Conservation (phyloP, 2,113 vertebrate genomes). For the Psittacula cyanocephala region DNA sequence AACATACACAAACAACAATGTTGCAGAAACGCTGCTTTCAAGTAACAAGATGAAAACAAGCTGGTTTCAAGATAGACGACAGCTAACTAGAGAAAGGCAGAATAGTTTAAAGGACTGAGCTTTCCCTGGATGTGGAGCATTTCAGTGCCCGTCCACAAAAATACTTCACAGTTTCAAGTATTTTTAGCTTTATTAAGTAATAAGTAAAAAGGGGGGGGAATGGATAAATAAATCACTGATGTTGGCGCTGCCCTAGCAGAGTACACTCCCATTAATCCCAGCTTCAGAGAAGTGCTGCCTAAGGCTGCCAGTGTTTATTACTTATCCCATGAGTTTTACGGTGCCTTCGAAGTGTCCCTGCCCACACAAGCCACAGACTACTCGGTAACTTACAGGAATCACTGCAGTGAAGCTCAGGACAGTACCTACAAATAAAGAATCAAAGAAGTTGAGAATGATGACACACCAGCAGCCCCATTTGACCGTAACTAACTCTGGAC, state of each 20-base stretch:
- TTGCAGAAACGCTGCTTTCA: background rate
- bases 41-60: background rate
- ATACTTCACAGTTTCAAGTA: background rate
- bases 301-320: background rate
- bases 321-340: background rate
- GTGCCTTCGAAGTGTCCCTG: background rate
- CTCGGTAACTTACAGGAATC: background rate
- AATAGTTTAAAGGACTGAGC: background rate
- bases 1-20: background rate
- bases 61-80: background rate
- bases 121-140: background rate
- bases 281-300: background rate
- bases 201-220: background rate
- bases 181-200: background rate
- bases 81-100: background rate
- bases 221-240: background rate
- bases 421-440: background rate
- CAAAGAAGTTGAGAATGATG: accelerated
- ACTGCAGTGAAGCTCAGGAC: background rate
- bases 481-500: accelerated
- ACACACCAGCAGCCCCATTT: background rate
- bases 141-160: background rate
- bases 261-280: background rate
- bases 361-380: background rate
- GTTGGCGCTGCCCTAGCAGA: background rate